Evolutionary conservation across 2,888 invertebrate genomes (phyloP), one percentile per base, ranked within the genome.

Genomic region (Platynereis dumerilii): DNA sequence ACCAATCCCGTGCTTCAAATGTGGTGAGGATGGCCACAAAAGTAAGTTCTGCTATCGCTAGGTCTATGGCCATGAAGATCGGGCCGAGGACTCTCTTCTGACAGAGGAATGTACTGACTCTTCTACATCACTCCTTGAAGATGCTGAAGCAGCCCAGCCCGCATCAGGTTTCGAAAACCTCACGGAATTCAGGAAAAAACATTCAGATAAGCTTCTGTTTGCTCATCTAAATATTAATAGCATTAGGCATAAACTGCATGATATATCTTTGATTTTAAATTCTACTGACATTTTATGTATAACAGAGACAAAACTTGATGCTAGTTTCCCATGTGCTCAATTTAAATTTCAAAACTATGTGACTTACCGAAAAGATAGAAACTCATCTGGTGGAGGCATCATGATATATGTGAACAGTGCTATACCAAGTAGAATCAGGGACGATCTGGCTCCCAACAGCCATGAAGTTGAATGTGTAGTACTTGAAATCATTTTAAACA

Each of bases 291-390:
- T 48, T 22, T 48, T 48, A 48, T 5, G 48, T 12, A 12, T 48
- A 22, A 48, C 48, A 5, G 48, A 48, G n/a, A 48, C 20, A 3
- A 48, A 48, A 22, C n/a, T 48, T 3, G 48, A 48, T n/a, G 17
- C n/a, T 7, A n/a, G 22, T n/a, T 48, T 20, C 17, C n/a, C n/a
- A 12, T 5, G 3, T 22, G 20, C 7, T n/a, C 22, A 20, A 48
- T 48, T 48, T 48, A 22, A n/a, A 48, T 5, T n/a, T 5, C 7
- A 48, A 20, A 22, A 22, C 48, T 48, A 10, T 22, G 22, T 20
- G n/a, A 48, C 17, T 5, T 48, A 48, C 22, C 5, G 48, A 48
- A 48, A 48, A 48, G 48, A 48, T n/a, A 48, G 48, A 48, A 48
- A n/a, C n/a, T 48, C 10, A 3, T 22, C 7, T 20, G n/a, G 20